phyloP scores from a whole-genome alignment of 2,888 invertebrate genomes.

The Diploptera punctata region DNA sequence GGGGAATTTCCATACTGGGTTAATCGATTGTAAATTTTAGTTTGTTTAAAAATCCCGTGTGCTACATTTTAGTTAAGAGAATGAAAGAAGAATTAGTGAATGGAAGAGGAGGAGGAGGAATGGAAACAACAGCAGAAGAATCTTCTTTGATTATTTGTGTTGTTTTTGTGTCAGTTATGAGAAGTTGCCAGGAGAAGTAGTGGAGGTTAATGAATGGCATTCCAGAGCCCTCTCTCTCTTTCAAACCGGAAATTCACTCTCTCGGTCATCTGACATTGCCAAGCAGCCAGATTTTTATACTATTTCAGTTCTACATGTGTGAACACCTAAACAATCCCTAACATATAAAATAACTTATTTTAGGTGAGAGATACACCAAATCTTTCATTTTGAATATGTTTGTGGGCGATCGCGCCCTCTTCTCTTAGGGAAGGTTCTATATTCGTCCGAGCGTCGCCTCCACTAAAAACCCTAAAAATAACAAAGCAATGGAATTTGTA shows the following conservation, averaged over 20 bases:
- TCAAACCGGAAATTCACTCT: background rate
- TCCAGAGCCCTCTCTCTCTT: background rate
- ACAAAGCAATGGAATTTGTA: slow-evolving; percentile 41
- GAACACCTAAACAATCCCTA: background rate
- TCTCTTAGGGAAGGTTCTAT: slow-evolving; percentile 25
- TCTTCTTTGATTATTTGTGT: background rate
- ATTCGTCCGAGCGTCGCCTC: slow-evolving; percentile 34
- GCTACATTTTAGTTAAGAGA: too few species aligned
- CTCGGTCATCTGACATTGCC: slow-evolving; percentile 7
- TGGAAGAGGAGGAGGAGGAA: too few species aligned
- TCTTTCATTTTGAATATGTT: slow-evolving; percentile 20
- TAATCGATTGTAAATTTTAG: too few species aligned
- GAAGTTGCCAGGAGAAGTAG: background rate
- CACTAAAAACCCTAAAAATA: slow-evolving; percentile 38
- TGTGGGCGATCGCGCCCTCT: slow-evolving; percentile 1
- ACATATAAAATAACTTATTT: background rate
- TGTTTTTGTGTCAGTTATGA: background rate
- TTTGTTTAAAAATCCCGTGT: too few species aligned
- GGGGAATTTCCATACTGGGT: too few species aligned
- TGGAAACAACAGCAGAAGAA: background rate
- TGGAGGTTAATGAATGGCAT: slow-evolving; percentile 20
- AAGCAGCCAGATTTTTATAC: background rate
- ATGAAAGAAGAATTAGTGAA: too few species aligned
- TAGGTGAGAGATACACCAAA: background rate
- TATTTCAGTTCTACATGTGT: background rate